Conservation (phyloP, 1,140 invertebrate genomes). For the Hyphantria cunea region DNA sequence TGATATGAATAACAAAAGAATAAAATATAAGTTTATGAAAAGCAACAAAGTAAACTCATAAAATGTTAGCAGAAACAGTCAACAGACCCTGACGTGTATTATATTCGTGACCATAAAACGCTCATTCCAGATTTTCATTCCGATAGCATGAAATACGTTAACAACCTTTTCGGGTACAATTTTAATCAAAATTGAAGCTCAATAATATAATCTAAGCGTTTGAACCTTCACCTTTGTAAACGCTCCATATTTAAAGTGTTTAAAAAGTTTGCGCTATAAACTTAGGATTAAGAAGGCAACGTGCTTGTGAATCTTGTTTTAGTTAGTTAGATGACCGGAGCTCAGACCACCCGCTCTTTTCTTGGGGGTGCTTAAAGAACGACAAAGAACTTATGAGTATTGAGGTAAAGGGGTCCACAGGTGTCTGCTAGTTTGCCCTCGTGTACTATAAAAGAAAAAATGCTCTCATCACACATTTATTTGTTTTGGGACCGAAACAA, state of each 20-base stretch:
- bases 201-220: constrained; percentile 3
- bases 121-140: constrained; percentile 17
- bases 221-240: constrained; percentile 9
- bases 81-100: neutral
- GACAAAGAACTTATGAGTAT: no score
- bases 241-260: neutral
- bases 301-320: no score
- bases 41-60: neutral
- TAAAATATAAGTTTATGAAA: neutral
- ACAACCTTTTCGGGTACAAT: constrained; percentile 20
- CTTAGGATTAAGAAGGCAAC: neutral
- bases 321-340: no score
- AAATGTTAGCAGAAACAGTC: constrained; percentile 1
- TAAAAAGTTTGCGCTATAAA: neutral
- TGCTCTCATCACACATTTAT: no score
- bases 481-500: no score
- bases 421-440: no score
- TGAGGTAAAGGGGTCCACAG: no score
- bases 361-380: no score
- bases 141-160: constrained; percentile 15
- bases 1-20: neutral
- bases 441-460: no score
- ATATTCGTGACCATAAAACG: constrained; percentile 7
- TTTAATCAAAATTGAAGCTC: neutral
- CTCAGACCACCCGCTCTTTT: no score